Evolutionary conservation across 1,140 invertebrate genomes (phyloP), one percentile per base, ranked within the genome.

Genomic region (Bombus breviceps): DNA sequence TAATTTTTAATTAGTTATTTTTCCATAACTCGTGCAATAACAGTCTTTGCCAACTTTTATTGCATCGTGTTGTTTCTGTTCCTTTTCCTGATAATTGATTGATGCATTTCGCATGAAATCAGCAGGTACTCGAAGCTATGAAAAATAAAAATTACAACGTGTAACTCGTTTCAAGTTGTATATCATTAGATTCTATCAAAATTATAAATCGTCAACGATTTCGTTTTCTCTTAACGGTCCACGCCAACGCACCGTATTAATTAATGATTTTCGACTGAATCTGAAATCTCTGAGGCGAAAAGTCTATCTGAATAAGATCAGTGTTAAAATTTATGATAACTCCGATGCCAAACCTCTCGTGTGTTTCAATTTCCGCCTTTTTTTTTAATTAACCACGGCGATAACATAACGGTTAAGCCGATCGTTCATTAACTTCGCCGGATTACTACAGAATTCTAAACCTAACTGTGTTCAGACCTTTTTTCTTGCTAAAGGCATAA

Each of bases 341-440:
- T 71, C 10, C 68, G 10, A 28, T 28, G 22, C 3, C 25, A 39
- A 25, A 28, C 28, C 69, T 71, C 25, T 13, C 37, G 4, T 2
- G 37, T 59, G 25, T 25, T 71, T 18, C 9, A 9, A 39, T 41
- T 71, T 34, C 39, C n/a, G 13, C 15, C 3, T 32, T 32, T 32
- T 73, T 73, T 43, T 39, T 71, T 39, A 71, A 39, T 37, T 68
- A 72, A 72, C 39, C 15, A 41, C 72, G 18, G 41, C n/a, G 72
- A 39, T 71, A 69, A 18, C 41, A 34, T 81, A 57, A 72, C 43
- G 37, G 69, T 64, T 34, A 53, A 72, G 39, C 22, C 6, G 47
- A 32, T 74, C 53, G 22, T 62, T 59, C 80, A 34, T 81, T 73
- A 81, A 43, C 4, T 81, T 62, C 10, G 57, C 69, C 53, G 62